Base-by-base conservation (phyloP, 2,797 vertebrate genomes). In the Acrocephalus scirpaceus region DNA sequence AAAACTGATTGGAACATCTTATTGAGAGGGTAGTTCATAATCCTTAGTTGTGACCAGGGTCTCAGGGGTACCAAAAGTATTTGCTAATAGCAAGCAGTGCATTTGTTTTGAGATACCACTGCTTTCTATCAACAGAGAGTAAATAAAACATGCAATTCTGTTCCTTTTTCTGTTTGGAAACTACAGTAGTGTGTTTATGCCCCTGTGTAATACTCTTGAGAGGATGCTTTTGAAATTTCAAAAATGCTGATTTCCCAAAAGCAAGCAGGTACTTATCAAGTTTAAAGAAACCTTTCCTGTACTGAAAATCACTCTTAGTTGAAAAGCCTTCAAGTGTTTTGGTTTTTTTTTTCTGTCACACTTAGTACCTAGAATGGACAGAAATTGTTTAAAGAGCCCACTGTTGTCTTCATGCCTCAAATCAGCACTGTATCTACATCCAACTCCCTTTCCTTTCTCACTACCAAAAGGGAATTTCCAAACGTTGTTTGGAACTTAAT, bases 401-500 rank as follows among this genome's bases (percentile, higher is more conserved):
- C 23, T 47, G 21, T 45, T 42, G 4, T 36, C 42, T 56, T 38
- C 3, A 16, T n/a, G 14, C 19, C 48, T 79, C 23, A 92, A 80
- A 71, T 65, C 50, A 72, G 10, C 20, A 23, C 16, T 57, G 11
- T 34, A 40, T 51, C 25, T 50, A 36, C 26, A 48, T 16, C 5
- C 40, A 51, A 13, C 38, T 77, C 19, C 20, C 7, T 61, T 83
- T 82, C 42, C 3, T 66, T 82, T 93, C 58, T 64, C n/a, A 74
- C 29, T 56, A 7, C 20, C 42, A 73, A 66, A 85, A 86, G 7
- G 11, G 30, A 61, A 56, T 45, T 80, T 90, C n/a, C 62, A 88
- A 58, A 66, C 9, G 7, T 42, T 69, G 1, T 47, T 84, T 0
- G 0, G n/a, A 86, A 13, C 3, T 64, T 56, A 64, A 48, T 13